Evolutionary conservation across 2,888 invertebrate species (phyloP), one percentile per base, ranked within the genome.

Genomic region (Hesperia comma): DNA sequence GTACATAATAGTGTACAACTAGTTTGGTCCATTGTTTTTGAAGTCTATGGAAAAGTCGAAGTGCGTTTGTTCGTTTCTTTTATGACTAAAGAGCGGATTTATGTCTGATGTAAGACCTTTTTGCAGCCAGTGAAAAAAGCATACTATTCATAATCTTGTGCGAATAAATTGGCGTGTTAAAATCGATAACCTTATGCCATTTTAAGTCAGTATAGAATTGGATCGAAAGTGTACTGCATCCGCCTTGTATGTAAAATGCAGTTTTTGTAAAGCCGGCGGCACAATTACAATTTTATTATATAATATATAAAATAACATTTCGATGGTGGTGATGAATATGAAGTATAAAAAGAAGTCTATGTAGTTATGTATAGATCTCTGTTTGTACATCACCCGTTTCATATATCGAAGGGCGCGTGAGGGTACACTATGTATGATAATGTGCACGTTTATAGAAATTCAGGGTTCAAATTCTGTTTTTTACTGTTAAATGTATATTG

Each of bases 281-380:
- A 49, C 56, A 21, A 21, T 63, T 57, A 63, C 33, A 12, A 12
- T 56, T 49, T 63, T 49, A 19, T 49, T 49, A 49, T 49, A 49
- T 46, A 46, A 14, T 5, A 26, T 26, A 26, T 26, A 17, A 46
- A 46, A 46, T n/a, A 46, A 46, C 3, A 46, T 46, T 46, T 46
- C 17, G 46, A 49, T 19, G 49, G 19, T 49, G 10, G 8, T 49
- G 49, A 58, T 40, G 46, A 53, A 12, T 32, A 63, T 21, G 37
- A 63, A 26, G 55, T 46, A 40, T 43, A 40, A 56, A 46, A 53
- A 41, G 43, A 53, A 61, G 21, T 51, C 40, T 64, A 67, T 64
- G 41, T 68, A 60, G 55, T 63, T 70, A 43, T 68, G 70, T 73
- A 67, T 68, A 71, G 71, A 69, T 69, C 70, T 72, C 69, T 70